Evolutionary conservation across 2,888 invertebrate genomes (phyloP), one percentile per base, ranked within the genome.

Genomic region (Blastobasis adustella): DNA sequence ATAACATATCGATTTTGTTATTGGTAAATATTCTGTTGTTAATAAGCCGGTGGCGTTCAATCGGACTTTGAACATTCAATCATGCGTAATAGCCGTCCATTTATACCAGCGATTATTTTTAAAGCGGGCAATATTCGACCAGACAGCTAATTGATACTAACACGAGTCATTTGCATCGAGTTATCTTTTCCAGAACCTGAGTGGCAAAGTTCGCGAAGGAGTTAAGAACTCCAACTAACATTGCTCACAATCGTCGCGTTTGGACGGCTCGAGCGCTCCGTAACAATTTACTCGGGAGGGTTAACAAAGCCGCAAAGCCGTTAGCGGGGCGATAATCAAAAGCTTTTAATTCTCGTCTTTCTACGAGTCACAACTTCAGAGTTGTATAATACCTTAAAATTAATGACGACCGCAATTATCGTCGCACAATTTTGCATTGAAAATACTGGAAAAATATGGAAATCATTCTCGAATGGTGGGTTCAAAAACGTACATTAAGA

Each of bases 211-310:
- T 57, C 45, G 56, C 52, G 44, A 50, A 51, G 46, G 56, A 63
- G 57, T 63, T 63, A 59, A 54, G 56, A 61, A 68, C 61, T 69
- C 45, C 53, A 62, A 67, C 66, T 69, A 71, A 63, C 65, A 66
- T 64, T 62, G 62, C 62, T 68, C 62, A 66, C 71, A 74, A 72
- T 73, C 58, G 62, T 58, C 62, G 65, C 65, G 55, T 64, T 69
- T 57, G 44, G 58, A 58, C 50, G 52, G 58, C 61, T 62, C 52
- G 45, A 53, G 58, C 66, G 58, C 60, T 66, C 58, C 52, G 58
- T 58, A 65, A 62, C 60, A 66, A 66, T 66, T 66, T 60, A 58
- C 51, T 57, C 58, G 54, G 54, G 65, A 63, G 63, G 62, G 60
- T 63, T 66, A 64, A 60, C 65, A 63, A 61, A 65, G 64, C 70